Evolutionary conservation across 1,140 invertebrate genomes (phyloP).

Genomic region (Brachionus sp.): DNA sequence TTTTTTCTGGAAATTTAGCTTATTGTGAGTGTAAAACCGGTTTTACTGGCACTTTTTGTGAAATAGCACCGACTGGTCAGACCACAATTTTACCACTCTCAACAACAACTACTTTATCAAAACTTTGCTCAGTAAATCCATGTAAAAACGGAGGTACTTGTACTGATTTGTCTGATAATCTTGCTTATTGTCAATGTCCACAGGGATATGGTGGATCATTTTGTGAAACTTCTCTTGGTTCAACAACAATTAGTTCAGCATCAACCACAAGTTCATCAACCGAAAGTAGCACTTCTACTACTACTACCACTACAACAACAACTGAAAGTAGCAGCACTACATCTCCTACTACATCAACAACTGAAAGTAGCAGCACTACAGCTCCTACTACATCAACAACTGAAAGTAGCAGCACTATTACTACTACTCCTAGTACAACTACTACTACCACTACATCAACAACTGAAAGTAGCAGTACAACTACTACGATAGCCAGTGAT

Average conservation of each 20-base stretch:
- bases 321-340: neutral
- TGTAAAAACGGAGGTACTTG: constrained; percentile 29
- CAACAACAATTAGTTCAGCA: neutral
- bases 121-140: neutral
- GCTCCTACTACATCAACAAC: neutral
- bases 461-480: neutral
- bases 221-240: neutral
- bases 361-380: neutral
- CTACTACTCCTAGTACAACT: neutral
- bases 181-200: neutral
- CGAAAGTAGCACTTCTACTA: neutral
- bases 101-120: neutral
- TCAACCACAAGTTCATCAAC: too few species aligned
- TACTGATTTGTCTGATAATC: neutral
- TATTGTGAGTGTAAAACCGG: neutral
- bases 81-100: neutral
- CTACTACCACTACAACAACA: neutral
- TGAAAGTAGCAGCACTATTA: neutral
- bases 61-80: neutral
- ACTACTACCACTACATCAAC: neutral
- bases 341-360: neutral
- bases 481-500: neutral
- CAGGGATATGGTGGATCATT: neutral
- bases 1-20: neutral
- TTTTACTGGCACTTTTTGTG: neutral